These are phyloP conservation scores for Colius striatus DNA, from an alignment of 2,113 vertebrate species.

Conservation along the genomic window DNA sequence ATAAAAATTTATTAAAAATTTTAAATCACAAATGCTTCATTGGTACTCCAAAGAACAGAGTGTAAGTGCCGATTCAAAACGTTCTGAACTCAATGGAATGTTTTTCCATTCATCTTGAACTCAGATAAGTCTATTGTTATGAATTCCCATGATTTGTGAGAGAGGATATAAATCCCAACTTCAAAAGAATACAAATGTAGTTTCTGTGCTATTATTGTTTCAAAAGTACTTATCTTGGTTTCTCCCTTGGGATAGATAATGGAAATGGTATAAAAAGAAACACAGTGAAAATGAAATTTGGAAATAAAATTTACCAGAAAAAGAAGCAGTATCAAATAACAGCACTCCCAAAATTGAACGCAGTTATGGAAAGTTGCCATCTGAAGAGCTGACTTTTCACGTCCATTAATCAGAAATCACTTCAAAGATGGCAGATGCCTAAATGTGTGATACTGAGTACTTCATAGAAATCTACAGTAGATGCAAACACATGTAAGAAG, in stretches of 20 bases:
- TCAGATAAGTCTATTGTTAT: constrained; percentile 35
- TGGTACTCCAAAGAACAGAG: neutral
- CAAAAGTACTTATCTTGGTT: constrained; percentile 32
- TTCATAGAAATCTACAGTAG: constrained; percentile 62
- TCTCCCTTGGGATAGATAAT: constrained; percentile 49
- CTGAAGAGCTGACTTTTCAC: constrained; percentile 48
- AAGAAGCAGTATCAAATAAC: constrained; percentile 44
- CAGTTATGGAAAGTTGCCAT: constrained; percentile 61
- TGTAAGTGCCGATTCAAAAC: neutral
- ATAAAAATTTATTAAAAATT: neutral
- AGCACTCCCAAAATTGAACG: constrained; percentile 28
- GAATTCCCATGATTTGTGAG: constrained; percentile 36
- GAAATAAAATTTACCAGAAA: constrained; percentile 68
- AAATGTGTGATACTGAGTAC: constrained; percentile 52
- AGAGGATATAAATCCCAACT: constrained; percentile 3
- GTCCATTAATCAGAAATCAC: constrained; percentile 59
- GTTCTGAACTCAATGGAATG: neutral
- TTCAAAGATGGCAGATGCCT: constrained; percentile 48
- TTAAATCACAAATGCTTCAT: neutral
- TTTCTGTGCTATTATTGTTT: constrained; percentile 48
- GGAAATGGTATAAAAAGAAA: constrained; percentile 35
- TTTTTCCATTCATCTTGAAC: neutral
- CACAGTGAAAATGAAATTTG: constrained; percentile 58
- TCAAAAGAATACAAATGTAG: constrained; percentile 37
- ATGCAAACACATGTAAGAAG: constrained; percentile 33